Base-by-base conservation (phyloP, 2,888 invertebrate genomes). In the Spodoptera littoralis region DNA sequence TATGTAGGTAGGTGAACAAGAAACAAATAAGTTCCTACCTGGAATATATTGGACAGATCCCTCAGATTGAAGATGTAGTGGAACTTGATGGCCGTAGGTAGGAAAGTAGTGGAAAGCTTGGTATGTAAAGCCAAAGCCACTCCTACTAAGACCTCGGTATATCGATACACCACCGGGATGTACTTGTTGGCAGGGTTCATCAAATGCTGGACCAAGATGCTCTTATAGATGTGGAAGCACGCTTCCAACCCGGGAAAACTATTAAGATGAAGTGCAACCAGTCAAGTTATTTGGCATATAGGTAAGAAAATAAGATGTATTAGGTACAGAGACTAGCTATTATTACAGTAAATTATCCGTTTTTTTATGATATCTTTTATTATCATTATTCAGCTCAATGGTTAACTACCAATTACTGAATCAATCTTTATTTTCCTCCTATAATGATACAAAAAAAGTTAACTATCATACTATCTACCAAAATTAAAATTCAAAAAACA, bases 11-110 rank as follows among this genome's bases (percentile, higher is more conserved):
- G 18, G 18, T 18, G 18, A 27, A 27, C 27, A 27, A 27, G 27
- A 27, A 27, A 27, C 27, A 12, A 12, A 12, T 2, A 47, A 18
- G 3, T 46, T 46, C 51, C 36, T 91, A 98, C 98, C 96, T 98
- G 98, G 90, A 98, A 99, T 74, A 99, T 97, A 86, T 98, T 99
- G 1, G 98, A 97, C 60, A 99, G 94, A 90, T 99, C 99, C 63
- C 99, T 95, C 58, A 99, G 92, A 88, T 99, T 99, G 91, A 99
- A 99, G 65, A 97, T 96, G 84, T 99, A 99, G 89, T 99, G 99
- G 88, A 99, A 99, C 92, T 98, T 99, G 76, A 98, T 95, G 24
- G 99, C 99, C 0, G 99, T 99, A 0, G 99, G 99, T 71, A 99
- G 93, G 92, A 99, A 99, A 0, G 96, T 96, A 2, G 96, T 87